Base-by-base conservation (phyloP, 2,113 vertebrate genomes). In the Pseudopipra pipra region DNA sequence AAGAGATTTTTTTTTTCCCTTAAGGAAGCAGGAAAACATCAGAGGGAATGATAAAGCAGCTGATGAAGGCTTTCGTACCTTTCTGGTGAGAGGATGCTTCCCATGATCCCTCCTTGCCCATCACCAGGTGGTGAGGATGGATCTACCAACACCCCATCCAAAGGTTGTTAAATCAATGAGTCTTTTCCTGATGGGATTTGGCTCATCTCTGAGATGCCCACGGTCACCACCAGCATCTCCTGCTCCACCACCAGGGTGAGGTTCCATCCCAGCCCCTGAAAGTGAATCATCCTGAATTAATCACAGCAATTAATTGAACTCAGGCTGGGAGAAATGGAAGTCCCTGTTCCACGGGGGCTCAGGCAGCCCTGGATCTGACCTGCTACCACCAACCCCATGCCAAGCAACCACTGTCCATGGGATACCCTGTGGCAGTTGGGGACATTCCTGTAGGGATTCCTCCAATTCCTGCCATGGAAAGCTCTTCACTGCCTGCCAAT, bases 241-340 rank as follows among this genome's bases (percentile, higher is more conserved):
- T 7, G 17, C 86, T 59, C 70, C 6, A 12, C 41, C 8, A 5
- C 87, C 8, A 8, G 19, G 41, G 78, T 80, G 46, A 16, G 35
- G 56, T n/a, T 78, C 88, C 95, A 72, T 67, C 56, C 75, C 75
- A 39, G 74, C 81, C 95, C 89, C 87, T 76, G 46, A 11, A 70
- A 91, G 78, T 76, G 89, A 96, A 89, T 97, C 93, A 89, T 31
- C 82, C 31, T 2, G 12, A 80, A 88, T 96, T 88, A 93, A 93
- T 47, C 8, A 2, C 84, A 80, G 77, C 58, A 74, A 61, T 76
- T 89, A 67, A 51, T 20, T 33, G 73, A 63, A 19, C 46, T 77
- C 25, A 74, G 47, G 72, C 66, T 39, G 12, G 8, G 52, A 66
- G 87, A 82, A 79, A 35, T 33, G 68, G 46, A 39, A 31, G 61